These are phyloP conservation scores for Apodemia hepburni DNA, from an alignment of 2,888 invertebrate species.

Conservation along the genomic window DNA sequence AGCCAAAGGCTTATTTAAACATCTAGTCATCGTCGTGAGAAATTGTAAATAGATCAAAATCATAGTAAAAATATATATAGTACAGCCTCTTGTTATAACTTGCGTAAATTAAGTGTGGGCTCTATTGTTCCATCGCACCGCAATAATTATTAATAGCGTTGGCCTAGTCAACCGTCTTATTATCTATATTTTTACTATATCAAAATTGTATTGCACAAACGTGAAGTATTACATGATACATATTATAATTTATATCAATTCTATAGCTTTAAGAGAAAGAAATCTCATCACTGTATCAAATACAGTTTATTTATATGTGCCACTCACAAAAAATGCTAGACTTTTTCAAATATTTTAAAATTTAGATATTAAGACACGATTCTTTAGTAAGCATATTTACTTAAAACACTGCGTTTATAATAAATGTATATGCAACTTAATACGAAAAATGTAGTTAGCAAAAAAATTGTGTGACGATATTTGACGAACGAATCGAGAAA, in stretches of 20 bases:
- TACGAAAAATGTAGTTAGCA: slow-evolving; percentile 2
- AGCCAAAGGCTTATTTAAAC: slow-evolving; percentile 26
- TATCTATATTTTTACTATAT: slow-evolving; percentile 12
- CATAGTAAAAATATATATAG: slow-evolving; percentile 11
- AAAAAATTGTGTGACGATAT: slow-evolving; percentile 9
- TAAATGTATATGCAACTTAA: slow-evolving; percentile 8
- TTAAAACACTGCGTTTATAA: slow-evolving; percentile 3
- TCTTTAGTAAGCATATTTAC: slow-evolving; percentile 14
- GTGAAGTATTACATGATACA: slow-evolving; percentile 69
- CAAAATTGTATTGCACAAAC: slow-evolving; percentile 58
- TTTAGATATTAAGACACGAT: slow-evolving; percentile 19
- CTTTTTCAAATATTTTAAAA: slow-evolving; percentile 21
- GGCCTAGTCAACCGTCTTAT: background rate
- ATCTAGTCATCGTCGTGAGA: slow-evolving; percentile 35
- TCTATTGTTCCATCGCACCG: background rate
- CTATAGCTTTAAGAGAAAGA: slow-evolving; percentile 66
- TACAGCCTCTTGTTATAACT: background rate
- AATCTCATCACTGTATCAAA: slow-evolving; percentile 67
- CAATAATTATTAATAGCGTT: background rate
- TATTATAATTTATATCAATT: slow-evolving; percentile 60
- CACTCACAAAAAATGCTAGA: slow-evolving; percentile 44
- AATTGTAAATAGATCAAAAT: slow-evolving; percentile 31
- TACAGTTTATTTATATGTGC: slow-evolving; percentile 62
- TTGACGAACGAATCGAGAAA: background rate
- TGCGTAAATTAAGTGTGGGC: background rate